Percentiles rank a stretch among this genome's conserved stretches.
phyloP scores from a whole-genome alignment of 2,888 invertebrate species.

The Tenthredo scrophulariae region DNA sequence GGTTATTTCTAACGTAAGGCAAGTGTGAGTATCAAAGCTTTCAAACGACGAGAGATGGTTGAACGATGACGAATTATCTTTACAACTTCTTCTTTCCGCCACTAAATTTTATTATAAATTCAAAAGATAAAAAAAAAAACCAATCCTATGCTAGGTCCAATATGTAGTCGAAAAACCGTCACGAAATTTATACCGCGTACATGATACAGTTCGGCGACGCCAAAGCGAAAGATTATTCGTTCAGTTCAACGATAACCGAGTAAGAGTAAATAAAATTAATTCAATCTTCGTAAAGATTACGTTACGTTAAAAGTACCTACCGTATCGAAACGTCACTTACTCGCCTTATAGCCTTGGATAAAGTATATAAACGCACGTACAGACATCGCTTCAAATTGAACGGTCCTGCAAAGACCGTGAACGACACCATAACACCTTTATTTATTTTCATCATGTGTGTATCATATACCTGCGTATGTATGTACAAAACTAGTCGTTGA shows the following conservation, averaged over 20 bases:
- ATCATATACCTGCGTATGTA: background rate
- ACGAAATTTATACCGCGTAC: background rate
- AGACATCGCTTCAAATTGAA: background rate
- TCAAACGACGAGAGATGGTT: background rate
- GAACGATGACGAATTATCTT: constrained; percentile 43
- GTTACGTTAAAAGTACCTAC: constrained; percentile 35
- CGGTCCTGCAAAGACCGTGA: background rate
- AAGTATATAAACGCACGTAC: background rate
- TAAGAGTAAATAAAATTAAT: constrained; percentile 33
- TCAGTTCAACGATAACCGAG: background rate
- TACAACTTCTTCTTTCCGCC: background rate
- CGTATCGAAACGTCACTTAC: constrained; percentile 39
- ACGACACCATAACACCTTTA: background rate
- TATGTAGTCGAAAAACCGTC: background rate
- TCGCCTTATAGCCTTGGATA: background rate
- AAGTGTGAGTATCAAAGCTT: constrained; percentile 17
- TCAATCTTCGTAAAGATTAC: constrained; percentile 16
- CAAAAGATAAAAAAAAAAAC: constrained; percentile 37
- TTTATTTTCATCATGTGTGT: background rate
- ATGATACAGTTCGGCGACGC: background rate
- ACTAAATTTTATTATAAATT: background rate
- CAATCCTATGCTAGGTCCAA: too few relatives aligned
- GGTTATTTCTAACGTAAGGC: background rate
- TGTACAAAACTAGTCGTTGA: background rate
- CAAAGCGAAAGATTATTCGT: background rate